A percentile compares a stretch with the other conserved stretches of the same genome.
phyloP scores from a whole-genome alignment of 2,888 invertebrate species.

The Machimus atricapillus region DNA sequence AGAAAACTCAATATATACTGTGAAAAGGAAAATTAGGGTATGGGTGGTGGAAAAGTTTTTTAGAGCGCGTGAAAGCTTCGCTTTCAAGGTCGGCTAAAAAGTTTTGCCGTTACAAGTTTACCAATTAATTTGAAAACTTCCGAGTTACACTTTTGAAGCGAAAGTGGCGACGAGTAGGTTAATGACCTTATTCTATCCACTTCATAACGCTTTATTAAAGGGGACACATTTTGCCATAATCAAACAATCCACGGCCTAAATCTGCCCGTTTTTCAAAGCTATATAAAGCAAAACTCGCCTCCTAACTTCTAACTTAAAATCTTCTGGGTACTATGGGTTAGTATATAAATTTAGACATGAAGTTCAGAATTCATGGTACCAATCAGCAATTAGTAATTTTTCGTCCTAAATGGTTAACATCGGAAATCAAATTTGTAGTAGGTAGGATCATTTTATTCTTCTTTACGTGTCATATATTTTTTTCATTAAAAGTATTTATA shows the following conservation, averaged over 20 bases:
- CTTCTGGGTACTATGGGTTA: no score
- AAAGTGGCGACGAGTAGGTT: conserved; percentile 31
- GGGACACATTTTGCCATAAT: neutral
- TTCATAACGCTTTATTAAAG: conserved; percentile 21
- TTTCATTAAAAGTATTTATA: no score
- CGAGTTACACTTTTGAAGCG: conserved; percentile 16
- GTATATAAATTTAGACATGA: no score
- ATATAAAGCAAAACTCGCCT: neutral
- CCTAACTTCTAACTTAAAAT: neutral
- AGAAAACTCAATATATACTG: conserved; percentile 16
- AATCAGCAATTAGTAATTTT: no score
- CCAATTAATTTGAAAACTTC: conserved; percentile 46
- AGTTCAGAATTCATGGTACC: no score
- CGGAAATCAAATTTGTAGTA: no score
- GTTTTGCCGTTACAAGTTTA: conserved; percentile 48
- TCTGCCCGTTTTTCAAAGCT: neutral
- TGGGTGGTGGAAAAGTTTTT: conserved; percentile 34
- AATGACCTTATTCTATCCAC: conserved; percentile 29
- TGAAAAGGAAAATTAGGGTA: conserved; percentile 35
- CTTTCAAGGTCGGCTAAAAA: conserved; percentile 49
- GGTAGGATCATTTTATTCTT: no score
- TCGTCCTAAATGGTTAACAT: no score
- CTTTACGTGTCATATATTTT: no score
- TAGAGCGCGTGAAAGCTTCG: conserved; percentile 38
- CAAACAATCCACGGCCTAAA: neutral